These are phyloP conservation scores for Odontomyia ornata DNA, from an alignment of 2,888 invertebrate species.

Conservation along the genomic window DNA sequence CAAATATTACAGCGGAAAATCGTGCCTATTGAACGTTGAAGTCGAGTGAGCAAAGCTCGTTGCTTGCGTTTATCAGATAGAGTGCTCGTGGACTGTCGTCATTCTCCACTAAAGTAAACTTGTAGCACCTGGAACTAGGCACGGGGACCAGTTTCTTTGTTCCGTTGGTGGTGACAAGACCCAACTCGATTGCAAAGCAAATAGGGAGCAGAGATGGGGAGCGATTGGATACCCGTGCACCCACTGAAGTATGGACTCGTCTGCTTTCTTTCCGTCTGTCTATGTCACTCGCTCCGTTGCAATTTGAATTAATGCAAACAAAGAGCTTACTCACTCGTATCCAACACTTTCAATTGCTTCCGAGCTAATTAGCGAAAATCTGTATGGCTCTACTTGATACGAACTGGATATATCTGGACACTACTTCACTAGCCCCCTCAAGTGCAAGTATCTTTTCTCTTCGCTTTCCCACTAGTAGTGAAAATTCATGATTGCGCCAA, in stretches of 20 bases:
- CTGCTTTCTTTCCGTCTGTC: conserved; percentile 14
- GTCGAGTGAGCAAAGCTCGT: background rate
- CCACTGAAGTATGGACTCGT: background rate
- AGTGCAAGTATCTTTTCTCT: background rate
- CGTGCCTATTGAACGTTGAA: background rate
- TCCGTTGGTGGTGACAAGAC: background rate
- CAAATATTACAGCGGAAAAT: too few species aligned
- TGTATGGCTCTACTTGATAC: background rate
- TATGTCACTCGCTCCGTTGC: background rate
- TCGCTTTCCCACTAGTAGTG: background rate
- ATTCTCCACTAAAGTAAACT: background rate
- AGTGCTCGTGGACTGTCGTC: background rate
- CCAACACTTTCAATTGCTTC: background rate
- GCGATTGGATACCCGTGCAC: background rate
- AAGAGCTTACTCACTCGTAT: conserved; percentile 2
- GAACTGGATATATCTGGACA: conserved; percentile 6
- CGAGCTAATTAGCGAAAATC: conserved; percentile 4
- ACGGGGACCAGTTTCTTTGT: conserved; percentile 31
- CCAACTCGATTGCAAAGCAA: background rate
- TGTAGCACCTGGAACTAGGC: background rate
- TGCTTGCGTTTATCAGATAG: background rate
- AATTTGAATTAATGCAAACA: background rate
- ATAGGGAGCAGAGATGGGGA: background rate
- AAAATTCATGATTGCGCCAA: conserved; percentile 18
- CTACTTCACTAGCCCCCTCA: background rate